phyloP scores from a whole-genome alignment of 2,113 vertebrate genomes.

The Anthoscopus minutus region DNA sequence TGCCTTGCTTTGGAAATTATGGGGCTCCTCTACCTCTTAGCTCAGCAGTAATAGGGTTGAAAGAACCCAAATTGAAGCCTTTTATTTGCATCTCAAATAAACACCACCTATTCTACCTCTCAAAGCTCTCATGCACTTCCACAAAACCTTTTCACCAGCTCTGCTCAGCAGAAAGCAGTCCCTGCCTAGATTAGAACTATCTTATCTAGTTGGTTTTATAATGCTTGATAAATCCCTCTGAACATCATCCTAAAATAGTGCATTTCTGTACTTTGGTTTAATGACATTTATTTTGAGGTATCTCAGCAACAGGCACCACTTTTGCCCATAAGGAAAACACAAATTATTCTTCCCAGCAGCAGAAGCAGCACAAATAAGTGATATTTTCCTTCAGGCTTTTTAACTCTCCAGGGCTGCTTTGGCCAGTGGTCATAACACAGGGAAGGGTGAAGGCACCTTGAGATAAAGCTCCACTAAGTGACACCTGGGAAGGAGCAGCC shows the following conservation, averaged over 20 bases:
- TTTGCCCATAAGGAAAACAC: not conserved
- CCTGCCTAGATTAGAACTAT: not conserved
- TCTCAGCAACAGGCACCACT: not conserved
- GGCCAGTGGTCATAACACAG: not conserved
- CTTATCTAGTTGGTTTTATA: not conserved
- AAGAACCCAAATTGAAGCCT: not conserved
- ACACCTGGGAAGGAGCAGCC: not conserved
- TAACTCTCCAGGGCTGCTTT: accelerated
- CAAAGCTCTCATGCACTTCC: not conserved
- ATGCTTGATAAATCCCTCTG: not conserved
- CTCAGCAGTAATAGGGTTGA: not conserved
- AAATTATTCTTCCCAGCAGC: not conserved
- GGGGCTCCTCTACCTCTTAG: accelerated
- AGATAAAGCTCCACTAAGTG: not conserved
- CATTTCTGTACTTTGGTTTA: not conserved
- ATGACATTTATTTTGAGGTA: not conserved
- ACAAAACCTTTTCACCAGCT: not conserved
- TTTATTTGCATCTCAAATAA: not conserved
- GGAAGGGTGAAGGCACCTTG: not conserved
- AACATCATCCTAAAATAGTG: not conserved
- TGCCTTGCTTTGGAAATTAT: not conserved
- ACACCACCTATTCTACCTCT: not conserved
- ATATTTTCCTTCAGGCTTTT: not conserved
- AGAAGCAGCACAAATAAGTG: not conserved
- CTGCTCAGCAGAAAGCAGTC: not conserved